Evolutionary conservation across 2,797 vertebrate genomes (phyloP).

Genomic region (Etheostoma perlongum): DNA sequence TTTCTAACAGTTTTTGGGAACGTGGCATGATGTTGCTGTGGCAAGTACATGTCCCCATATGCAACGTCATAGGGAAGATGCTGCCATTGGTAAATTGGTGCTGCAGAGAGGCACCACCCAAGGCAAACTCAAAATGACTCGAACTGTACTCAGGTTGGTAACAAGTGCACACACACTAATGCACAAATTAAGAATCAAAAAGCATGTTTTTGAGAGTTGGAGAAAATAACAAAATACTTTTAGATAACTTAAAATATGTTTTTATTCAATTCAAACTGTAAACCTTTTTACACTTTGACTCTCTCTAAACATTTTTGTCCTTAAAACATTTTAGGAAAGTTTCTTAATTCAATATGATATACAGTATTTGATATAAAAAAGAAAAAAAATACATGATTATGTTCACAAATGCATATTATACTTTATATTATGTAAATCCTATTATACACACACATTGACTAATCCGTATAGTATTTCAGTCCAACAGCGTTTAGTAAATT

Average conservation of each 20-base stretch:
- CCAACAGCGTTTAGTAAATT: not conserved
- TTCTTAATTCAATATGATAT: not conserved
- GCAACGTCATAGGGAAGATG: slow-evolving; percentile 69
- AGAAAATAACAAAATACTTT: not conserved
- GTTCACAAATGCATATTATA: not conserved
- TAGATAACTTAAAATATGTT: not conserved
- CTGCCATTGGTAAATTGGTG: slow-evolving; percentile 83
- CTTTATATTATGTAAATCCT: not conserved
- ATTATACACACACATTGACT: not conserved
- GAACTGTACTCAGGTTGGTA: slow-evolving; percentile 66
- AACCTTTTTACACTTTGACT: not conserved
- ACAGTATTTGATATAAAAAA: not conserved
- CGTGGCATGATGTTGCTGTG: slow-evolving; percentile 88
- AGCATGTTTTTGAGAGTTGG: not conserved
- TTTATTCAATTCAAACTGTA: too few species aligned
- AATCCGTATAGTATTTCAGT: not conserved
- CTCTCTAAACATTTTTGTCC: not conserved
- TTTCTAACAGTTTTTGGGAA: slow-evolving; percentile 88
- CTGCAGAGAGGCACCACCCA: slow-evolving; percentile 64
- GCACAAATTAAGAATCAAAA: not conserved
- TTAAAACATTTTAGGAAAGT: not conserved
- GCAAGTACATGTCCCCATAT: slow-evolving; percentile 84
- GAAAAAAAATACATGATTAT: not conserved
- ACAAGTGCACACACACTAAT: not conserved
- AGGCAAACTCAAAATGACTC: slow-evolving; percentile 64